Conservation (phyloP, 2,797 vertebrate genomes). For the Pipistrellus pipistrellus region DNA sequence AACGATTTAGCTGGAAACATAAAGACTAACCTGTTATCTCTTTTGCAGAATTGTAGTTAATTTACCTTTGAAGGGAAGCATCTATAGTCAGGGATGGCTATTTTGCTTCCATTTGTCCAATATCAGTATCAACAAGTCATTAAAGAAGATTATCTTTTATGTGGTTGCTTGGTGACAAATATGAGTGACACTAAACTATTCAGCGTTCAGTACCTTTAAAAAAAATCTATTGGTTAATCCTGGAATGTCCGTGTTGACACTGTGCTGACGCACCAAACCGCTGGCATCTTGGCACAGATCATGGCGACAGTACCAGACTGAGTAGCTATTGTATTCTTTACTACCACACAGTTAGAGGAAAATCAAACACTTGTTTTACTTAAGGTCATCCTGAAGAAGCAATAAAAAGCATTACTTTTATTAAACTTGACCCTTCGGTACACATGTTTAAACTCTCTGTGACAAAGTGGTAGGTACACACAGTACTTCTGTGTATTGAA, state of each 20-base stretch:
- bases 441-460: neutral
- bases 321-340: neutral
- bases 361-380: neutral
- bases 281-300: neutral
- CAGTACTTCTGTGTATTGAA: neutral
- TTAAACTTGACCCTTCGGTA: neutral
- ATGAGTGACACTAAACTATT: neutral
- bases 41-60: neutral
- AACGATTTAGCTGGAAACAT: constrained; percentile 12
- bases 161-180: neutral
- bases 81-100: neutral
- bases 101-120: neutral
- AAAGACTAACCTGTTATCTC: neutral
- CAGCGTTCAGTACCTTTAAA: neutral
- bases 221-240: neutral
- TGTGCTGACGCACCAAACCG: neutral
- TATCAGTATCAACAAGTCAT: neutral
- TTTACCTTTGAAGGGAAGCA: neutral
- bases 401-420: neutral
- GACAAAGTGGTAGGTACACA: neutral
- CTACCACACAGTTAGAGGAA: neutral
- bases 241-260: neutral
- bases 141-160: neutral
- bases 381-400: neutral
- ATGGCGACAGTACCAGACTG: neutral